Evolutionary conservation across 2,888 invertebrate species (phyloP).

Genomic region (Rhagium mordax): DNA sequence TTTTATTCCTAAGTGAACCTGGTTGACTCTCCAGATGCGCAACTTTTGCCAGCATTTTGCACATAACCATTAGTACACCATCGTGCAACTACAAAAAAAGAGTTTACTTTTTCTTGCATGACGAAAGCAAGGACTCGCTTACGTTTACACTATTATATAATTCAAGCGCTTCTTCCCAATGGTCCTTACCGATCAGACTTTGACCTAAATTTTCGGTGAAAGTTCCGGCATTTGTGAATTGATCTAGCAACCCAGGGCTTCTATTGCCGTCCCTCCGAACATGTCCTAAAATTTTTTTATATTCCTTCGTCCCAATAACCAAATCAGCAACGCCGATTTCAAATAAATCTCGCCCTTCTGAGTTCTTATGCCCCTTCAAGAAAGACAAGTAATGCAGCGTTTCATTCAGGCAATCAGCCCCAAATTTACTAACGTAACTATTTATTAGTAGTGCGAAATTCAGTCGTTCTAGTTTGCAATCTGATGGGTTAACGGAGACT

Average conservation of each 20-base stretch:
- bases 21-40: slow-evolving; percentile 73
- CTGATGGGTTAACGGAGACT: slow-evolving; percentile 86
- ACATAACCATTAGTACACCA: slow-evolving; percentile 87
- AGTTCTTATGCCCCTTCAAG: slow-evolving; percentile 84
- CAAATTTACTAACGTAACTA: slow-evolving; percentile 92
- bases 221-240: slow-evolving; percentile 79
- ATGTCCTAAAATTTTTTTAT: slow-evolving; percentile 85
- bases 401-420: slow-evolving; percentile 89
- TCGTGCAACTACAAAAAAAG: slow-evolving; percentile 80
- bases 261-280: slow-evolving; percentile 77
- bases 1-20: slow-evolving; percentile 71
- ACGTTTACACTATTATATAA: slow-evolving; percentile 92
- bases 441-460: slow-evolving; percentile 91
- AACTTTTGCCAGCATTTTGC: slow-evolving; percentile 87
- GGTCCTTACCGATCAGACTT: slow-evolving; percentile 86
- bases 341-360: slow-evolving; percentile 87
- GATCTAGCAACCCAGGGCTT: slow-evolving; percentile 81
- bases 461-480: slow-evolving; percentile 85
- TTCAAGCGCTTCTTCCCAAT: slow-evolving; percentile 92
- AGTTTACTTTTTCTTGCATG: background rate
- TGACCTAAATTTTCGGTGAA: slow-evolving; percentile 77
- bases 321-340: slow-evolving; percentile 88
- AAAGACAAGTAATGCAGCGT: slow-evolving; percentile 94
- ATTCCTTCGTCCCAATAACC: slow-evolving; percentile 87
- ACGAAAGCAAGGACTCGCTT: slow-evolving; percentile 59